Base-by-base conservation (phyloP, 2,113 vertebrate genomes). In the Oreochromis aureus region DNA sequence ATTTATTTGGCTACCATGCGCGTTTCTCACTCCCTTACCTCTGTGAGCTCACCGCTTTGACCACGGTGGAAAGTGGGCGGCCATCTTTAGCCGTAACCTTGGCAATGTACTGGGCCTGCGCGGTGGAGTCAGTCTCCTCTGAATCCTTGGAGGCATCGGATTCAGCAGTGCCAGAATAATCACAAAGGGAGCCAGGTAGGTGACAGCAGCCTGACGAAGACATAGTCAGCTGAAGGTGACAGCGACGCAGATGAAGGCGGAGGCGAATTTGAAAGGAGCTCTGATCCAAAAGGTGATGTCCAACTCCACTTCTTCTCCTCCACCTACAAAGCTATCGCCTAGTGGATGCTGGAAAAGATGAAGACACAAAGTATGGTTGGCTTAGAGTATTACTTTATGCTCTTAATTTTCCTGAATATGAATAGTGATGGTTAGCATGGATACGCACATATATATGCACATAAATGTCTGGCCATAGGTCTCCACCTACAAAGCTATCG, bases 61-160 rank as follows among this genome's bases (percentile, higher is more conserved):
- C 98, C 27, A 99, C 97, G 0, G 98, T 98, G 2, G 98, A 99
- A 44, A 99, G 97, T 56, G 99, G 97, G 12, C 96, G 97, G 8
- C 98, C 98, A 6, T 99, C 98, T 94, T 98, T 98, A 71, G 97
- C 96, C 0, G 98, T 99, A 94, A 99, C 98, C 96, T 99, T 98
- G 0, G 98, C 98, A 91, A 99, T 92, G 46, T 97, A 99, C 87
- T 99, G 98, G 0, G 98, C 97, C 71, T 97, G 97, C 1, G 97
- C 41, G 5, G 93, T 96, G 0, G 97, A 91, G 83, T 97, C 94
- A 34, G 97, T 94, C 61, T 98, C 97, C 93, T 98, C 97, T 86
- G 98, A 97, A 0, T 97, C 96, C 94, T 99, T 99, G 86, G 98
- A 94, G 96, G 94, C 96, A 66, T 98, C 95, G 0, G 97, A 94